Percentiles rank a stretch among this genome's conserved stretches.
phyloP scores from a whole-genome alignment of 2,888 invertebrate genomes.

The Hydrotaea diabolus region DNA sequence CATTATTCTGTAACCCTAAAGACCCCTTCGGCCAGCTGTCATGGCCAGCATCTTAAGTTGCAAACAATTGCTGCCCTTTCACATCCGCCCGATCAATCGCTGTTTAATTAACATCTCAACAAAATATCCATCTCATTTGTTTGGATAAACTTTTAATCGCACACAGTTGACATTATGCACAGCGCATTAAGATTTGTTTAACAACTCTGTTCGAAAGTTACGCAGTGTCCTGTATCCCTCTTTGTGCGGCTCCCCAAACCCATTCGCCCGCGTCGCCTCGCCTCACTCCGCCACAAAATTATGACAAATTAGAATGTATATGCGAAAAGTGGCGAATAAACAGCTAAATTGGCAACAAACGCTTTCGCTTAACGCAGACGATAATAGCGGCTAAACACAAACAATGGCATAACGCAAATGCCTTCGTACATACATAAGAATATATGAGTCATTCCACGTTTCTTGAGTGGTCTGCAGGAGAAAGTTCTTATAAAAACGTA shows the following conservation, averaged over 20 bases:
- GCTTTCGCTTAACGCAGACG: neutral
- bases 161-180: neutral
- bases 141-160: neutral
- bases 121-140: too few relatives aligned
- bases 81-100: neutral
- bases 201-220: neutral
- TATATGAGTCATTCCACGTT: neutral
- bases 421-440: neutral
- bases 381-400: slow-evolving; percentile 6
- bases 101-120: neutral
- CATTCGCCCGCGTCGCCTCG: too few relatives aligned
- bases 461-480: too few relatives aligned
- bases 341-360: slow-evolving; percentile 31
- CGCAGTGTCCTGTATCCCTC: neutral
- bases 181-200: neutral
- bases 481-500: too few relatives aligned
- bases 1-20: too few relatives aligned
- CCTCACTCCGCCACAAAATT: slow-evolving; percentile 4
- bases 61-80: neutral
- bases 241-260: neutral
- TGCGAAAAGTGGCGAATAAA: slow-evolving; percentile 13
- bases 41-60: too few relatives aligned
- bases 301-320: slow-evolving; percentile 13
- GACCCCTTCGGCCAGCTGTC: too few relatives aligned
- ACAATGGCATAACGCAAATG: neutral